phyloP scores from a whole-genome alignment of 2,113 vertebrate species.

The Rana temporaria region DNA sequence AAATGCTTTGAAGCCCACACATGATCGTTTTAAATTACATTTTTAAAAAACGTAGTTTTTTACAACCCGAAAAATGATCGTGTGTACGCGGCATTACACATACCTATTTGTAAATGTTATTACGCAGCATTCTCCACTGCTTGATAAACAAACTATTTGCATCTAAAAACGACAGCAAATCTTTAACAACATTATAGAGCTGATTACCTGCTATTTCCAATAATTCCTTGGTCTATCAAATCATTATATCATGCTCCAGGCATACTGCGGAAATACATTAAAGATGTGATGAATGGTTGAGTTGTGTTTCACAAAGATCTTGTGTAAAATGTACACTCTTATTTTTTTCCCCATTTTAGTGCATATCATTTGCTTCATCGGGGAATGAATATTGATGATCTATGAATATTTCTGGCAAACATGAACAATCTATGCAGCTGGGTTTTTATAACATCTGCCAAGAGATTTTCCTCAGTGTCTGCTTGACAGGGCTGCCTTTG shows the following conservation, averaged over 20 bases:
- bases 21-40: too few species aligned
- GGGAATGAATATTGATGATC: slow-evolving; percentile 55
- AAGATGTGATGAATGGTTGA: slow-evolving; percentile 37
- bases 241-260: slow-evolving; percentile 39
- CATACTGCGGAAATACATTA: slow-evolving; percentile 50
- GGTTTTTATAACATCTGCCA: slow-evolving; percentile 47
- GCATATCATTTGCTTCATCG: slow-evolving; percentile 53
- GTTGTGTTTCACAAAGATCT: slow-evolving; percentile 29
- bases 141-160: not conserved
- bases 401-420: slow-evolving; percentile 57
- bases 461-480: slow-evolving; percentile 51
- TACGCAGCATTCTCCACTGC: not conserved
- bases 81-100: too few species aligned
- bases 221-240: slow-evolving; percentile 14
- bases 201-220: slow-evolving; percentile 21
- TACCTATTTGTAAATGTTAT: not conserved
- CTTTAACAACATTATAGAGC: not conserved
- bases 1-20: too few species aligned
- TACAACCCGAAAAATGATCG: too few species aligned
- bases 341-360: slow-evolving; percentile 35
- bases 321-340: slow-evolving; percentile 22
- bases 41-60: too few species aligned
- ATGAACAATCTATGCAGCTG: slow-evolving; percentile 43
- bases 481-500: slow-evolving; percentile 55
- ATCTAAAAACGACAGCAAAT: slow-evolving; percentile 14